Evolutionary conservation across 1,140 invertebrate genomes (phyloP), one percentile per base, ranked within the genome.

Genomic region (Aphelinus certus): DNA sequence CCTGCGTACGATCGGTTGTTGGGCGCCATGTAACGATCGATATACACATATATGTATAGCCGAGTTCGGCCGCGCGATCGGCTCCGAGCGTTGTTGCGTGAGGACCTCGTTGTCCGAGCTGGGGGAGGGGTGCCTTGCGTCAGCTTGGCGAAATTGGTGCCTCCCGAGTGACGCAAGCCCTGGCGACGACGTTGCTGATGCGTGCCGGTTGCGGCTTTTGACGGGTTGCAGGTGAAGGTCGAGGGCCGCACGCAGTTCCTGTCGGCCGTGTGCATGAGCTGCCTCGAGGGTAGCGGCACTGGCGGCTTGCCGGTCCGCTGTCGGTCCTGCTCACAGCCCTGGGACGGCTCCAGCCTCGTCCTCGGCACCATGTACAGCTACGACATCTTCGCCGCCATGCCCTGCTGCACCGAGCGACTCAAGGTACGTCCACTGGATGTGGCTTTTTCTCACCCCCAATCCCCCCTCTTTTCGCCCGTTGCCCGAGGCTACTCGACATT

Each of bases 311-410:
- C 92, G 3, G 92, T 92, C 75, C 91, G 93, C 69, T 87, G 84
- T 73, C 89, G 91, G 77, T 94, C 93, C 85, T 98, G 97, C 87
- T 92, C 92, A 71, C 91, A 92, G 75, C 92, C 92, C 72, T 99
- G 97, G 97, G 95, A 97, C 85, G 97, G 97, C 26, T 95, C 95
- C 5, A 95, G 95, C 53, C 91, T 98, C 60, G 95, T 98, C 53
- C 89, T 98, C 26, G 97, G 97, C 62, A 97, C 96, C 67, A 97
- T 98, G 96, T 99, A 99, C 87, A 95, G 96, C 61, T 99, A 98
- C 82, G 97, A 99, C 87, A 96, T 99, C 76, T 98, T 99, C 87
- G 97, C 97, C 83, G 96, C 97, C 62, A 96, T 94, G 89, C 96
- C 96, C 10, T 99, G 97, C 85, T 99, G 97, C 89, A 91, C 93